Percentiles rank a stretch among this genome's conserved stretches.
These are phyloP conservation scores for Microcebus lehilahytsara DNA, from an alignment of 2,113 vertebrate species.

Conservation along the genomic window DNA sequence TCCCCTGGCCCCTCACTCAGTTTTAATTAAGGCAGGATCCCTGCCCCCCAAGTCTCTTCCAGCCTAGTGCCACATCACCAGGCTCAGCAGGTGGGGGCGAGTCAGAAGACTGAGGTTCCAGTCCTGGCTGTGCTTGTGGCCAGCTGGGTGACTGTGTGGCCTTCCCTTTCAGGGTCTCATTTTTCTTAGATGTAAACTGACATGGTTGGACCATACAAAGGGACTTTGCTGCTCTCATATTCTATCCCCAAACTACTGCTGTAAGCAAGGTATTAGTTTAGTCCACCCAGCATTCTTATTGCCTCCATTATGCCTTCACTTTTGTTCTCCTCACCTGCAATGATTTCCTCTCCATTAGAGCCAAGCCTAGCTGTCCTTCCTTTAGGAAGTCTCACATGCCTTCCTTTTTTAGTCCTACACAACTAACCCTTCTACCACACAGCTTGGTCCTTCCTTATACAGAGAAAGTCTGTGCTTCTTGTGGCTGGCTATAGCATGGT, in stretches of 20 bases:
- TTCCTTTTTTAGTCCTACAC: neutral
- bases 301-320: neutral
- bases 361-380: neutral
- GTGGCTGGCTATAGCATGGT: neutral
- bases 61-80: neutral
- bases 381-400: neutral
- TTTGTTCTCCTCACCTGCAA: neutral
- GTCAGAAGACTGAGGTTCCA: neutral
- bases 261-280: neutral
- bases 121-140: neutral
- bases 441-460: neutral
- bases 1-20: neutral
- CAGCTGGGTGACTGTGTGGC: neutral
- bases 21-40: neutral
- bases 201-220: neutral
- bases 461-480: neutral
- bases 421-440: neutral
- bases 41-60: neutral
- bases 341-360: neutral
- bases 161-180: neutral
- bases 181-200: conserved; percentile 20
- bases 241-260: neutral
- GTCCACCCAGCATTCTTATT: neutral
- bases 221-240: neutral
- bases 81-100: neutral